Conservation (phyloP, 2,113 vertebrate genomes). For the Rattus norvegicus region GRCr8 NC_086019.1:162582501-162583000, state of each 20-base stretch:
- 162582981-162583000: background rate
- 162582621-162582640: background rate
- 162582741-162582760: background rate
- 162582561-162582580: background rate
- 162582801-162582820: too few relatives aligned
- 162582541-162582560: background rate
- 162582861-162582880: background rate
- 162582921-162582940: background rate
- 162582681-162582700: background rate
- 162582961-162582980: background rate
- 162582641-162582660: background rate
- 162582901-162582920: background rate
- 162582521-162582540: background rate
- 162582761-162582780: background rate
- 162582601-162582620: background rate
- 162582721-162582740: background rate
- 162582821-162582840: background rate
- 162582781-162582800: background rate
- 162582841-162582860: background rate
- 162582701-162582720: background rate
- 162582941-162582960: accelerated
- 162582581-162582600: background rate
- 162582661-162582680: background rate
- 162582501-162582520: background rate
- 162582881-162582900: background rate